A percentile compares a stretch with the other conserved stretches of the same genome.
These are phyloP conservation scores for Eupleurogrammus muticus DNA, from an alignment of 2,797 vertebrate species.

Conservation along the genomic window DNA sequence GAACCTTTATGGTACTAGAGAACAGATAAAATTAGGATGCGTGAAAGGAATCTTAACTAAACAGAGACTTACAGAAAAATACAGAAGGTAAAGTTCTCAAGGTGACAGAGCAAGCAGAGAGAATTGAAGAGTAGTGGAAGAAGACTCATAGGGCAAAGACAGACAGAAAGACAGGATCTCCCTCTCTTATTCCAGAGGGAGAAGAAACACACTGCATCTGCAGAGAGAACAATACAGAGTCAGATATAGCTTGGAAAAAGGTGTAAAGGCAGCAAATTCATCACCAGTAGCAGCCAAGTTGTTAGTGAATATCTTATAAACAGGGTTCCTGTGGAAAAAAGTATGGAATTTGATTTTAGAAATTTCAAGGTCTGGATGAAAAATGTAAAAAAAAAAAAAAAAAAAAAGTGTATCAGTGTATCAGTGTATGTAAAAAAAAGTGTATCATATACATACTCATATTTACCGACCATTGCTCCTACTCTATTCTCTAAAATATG, in stretches of 20 bases:
- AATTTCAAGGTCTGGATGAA: too few relatives aligned
- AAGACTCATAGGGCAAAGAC: conserved; percentile 67
- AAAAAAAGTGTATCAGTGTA: too few relatives aligned
- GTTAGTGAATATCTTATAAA: background rate
- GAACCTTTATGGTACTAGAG: background rate
- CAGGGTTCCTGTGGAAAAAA: too few relatives aligned
- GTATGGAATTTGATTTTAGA: too few relatives aligned
- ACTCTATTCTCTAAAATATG: too few relatives aligned
- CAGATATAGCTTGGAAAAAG: conserved; percentile 36
- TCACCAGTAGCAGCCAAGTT: conserved; percentile 16
- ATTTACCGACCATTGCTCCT: too few relatives aligned
- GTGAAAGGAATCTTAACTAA: conserved; percentile 27
- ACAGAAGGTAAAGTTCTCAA: conserved; percentile 72
- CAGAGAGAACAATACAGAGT: conserved; percentile 66
- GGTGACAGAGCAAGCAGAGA: conserved; percentile 56
- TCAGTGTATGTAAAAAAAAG: too few relatives aligned
- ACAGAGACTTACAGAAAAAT: conserved; percentile 77
- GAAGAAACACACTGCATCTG: conserved; percentile 72
- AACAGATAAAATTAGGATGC: background rate
- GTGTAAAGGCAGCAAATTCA: conserved; percentile 26
- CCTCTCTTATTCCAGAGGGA: conserved; percentile 70
- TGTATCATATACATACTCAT: too few relatives aligned
- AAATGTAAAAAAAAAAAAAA: too few relatives aligned
- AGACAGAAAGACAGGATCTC: conserved; percentile 69
- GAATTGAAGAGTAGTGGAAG: conserved; percentile 46